Evolutionary conservation across 2,888 invertebrate species (phyloP).

Genomic region (Palloptera scutellata): DNA sequence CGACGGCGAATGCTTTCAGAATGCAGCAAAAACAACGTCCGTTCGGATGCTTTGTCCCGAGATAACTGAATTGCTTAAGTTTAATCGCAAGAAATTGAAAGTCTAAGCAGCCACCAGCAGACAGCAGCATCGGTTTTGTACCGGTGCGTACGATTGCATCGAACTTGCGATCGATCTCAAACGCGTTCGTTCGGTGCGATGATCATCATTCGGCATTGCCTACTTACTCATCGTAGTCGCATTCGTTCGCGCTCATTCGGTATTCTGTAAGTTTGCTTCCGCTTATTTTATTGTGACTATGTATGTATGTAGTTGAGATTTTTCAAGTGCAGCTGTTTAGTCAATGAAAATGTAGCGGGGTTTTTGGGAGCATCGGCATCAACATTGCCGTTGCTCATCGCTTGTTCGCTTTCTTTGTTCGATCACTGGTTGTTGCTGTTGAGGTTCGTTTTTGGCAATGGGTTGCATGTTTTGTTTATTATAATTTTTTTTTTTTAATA

Average conservation of each 20-base stretch:
- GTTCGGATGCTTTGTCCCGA: slow-evolving; percentile 48
- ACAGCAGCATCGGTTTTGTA: not conserved
- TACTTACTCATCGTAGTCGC: slow-evolving; percentile 1
- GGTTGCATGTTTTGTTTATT: slow-evolving; percentile 32
- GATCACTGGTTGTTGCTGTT: slow-evolving; percentile 22
- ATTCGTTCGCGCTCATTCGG: not conserved
- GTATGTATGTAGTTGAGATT: not conserved
- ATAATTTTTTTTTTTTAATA: slow-evolving; percentile 16
- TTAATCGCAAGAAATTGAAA: slow-evolving; percentile 33
- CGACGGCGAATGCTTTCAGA: slow-evolving; percentile 9
- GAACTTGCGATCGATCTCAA: slow-evolving; percentile 4
- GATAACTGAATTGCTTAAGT: slow-evolving; percentile 46
- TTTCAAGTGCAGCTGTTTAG: not conserved
- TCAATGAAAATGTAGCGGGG: too few species aligned
- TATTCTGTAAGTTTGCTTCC: too few species aligned
- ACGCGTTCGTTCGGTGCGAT: slow-evolving; percentile 18
- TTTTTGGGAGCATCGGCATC: too few species aligned
- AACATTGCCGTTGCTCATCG: slow-evolving; percentile 20
- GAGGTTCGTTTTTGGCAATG: not conserved
- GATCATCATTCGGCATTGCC: not conserved
- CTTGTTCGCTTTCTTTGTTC: slow-evolving; percentile 53
- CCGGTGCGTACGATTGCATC: not conserved
- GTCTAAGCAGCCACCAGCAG: slow-evolving; percentile 3
- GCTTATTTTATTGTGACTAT: not conserved
- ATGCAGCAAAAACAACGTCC: slow-evolving; percentile 27